phyloP scores from a whole-genome alignment of 2,888 invertebrate genomes.

The Hydrotaea cyrtoneurina region DNA sequence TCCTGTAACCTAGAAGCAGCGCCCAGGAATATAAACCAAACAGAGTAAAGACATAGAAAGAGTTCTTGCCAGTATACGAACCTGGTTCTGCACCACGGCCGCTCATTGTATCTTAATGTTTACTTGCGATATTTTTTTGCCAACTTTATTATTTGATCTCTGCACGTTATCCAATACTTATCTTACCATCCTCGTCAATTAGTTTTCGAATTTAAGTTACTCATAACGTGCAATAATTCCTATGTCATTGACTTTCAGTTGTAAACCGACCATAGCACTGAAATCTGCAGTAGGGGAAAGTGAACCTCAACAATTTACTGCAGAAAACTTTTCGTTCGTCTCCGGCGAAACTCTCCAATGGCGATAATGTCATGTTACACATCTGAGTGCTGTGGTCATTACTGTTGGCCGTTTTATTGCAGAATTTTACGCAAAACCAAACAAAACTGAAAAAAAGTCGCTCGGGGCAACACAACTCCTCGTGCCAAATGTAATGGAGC shows the following conservation, averaged over 20 bases:
- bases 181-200: no score
- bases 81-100: background rate
- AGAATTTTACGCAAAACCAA: constrained; percentile 18
- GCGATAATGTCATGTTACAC: constrained; percentile 32
- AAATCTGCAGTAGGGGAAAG: background rate
- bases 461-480: constrained; percentile 32
- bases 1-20: no score
- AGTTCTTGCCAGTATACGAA: background rate
- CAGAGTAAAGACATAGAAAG: no score
- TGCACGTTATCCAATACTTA: background rate
- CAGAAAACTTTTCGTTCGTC: constrained; percentile 2
- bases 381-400: constrained; percentile 55
- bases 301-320: constrained; percentile 3
- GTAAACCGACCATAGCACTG: background rate
- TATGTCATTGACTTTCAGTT: constrained; percentile 30
- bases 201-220: background rate
- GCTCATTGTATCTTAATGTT: no score
- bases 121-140: no score
- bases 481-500: constrained; percentile 36
- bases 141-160: background rate
- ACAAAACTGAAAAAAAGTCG: background rate
- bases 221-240: background rate
- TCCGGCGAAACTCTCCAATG: constrained; percentile 18
- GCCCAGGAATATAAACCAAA: no score
- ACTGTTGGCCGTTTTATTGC: constrained; percentile 29